phyloP scores from a whole-genome alignment of 2,888 invertebrate species.

The Calameuta pallipes region DNA sequence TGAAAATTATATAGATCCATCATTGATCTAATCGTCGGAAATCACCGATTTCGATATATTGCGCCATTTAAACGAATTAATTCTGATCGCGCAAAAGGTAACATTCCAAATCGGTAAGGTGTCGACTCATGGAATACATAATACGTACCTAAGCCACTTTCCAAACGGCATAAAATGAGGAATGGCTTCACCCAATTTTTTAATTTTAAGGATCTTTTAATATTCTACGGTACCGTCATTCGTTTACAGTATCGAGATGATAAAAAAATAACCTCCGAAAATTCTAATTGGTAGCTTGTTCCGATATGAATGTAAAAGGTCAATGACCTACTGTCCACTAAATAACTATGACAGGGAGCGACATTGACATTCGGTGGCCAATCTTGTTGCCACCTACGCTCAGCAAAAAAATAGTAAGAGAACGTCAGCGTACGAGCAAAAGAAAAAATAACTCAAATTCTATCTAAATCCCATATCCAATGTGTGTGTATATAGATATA shows the following conservation, averaged over 20 bases:
- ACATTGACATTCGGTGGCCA: constrained; percentile 29
- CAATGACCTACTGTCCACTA: constrained; percentile 19
- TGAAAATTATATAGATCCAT: neutral
- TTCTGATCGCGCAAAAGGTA: neutral
- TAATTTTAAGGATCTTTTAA: neutral
- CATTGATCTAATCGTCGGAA: neutral
- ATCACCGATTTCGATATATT: neutral
- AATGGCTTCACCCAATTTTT: neutral
- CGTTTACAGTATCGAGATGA: neutral
- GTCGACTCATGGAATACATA: neutral
- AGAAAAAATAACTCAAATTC: neutral
- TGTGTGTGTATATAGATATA: too few relatives aligned
- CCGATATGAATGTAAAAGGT: constrained; percentile 10
- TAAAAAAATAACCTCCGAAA: neutral
- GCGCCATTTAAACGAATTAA: neutral
- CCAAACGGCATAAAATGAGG: neutral
- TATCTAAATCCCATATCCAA: neutral
- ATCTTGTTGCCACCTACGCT: constrained; percentile 16
- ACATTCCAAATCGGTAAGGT: neutral
- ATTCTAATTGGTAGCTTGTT: neutral
- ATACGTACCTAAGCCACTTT: neutral
- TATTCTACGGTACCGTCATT: neutral
- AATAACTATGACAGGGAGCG: constrained; percentile 23
- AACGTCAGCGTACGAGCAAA: neutral
- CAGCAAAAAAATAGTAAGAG: neutral